phyloP scores from a whole-genome alignment of 2,113 vertebrate species.

The Hippocampus abdominalis region DNA sequence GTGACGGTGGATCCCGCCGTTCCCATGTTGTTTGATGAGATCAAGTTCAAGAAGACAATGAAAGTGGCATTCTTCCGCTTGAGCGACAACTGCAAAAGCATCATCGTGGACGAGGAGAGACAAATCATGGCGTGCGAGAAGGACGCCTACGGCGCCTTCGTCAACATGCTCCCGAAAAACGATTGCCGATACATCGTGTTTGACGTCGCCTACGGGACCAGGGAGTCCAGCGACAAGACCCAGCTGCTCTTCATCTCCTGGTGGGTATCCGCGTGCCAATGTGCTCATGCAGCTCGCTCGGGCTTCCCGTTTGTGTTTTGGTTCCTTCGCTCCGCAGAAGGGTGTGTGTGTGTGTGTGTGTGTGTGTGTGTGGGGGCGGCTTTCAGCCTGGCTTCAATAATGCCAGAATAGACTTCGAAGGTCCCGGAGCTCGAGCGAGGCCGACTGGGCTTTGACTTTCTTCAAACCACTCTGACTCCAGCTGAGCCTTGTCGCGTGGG shows the following conservation, averaged over 20 bases:
- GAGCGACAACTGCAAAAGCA: background rate
- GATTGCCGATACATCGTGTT: background rate
- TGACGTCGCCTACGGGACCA: background rate
- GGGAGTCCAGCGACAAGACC: background rate
- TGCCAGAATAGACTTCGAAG: too few species aligned
- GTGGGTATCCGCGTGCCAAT: background rate
- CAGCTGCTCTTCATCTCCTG: background rate
- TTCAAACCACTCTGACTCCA: too few species aligned
- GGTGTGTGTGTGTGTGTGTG: too few species aligned
- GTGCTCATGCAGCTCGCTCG: too few species aligned
- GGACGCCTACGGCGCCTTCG: background rate
- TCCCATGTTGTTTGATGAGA: fast-evolving
- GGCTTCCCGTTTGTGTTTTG: too few species aligned
- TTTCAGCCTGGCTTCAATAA: too few species aligned
- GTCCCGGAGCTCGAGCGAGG: too few species aligned
- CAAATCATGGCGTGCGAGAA: background rate
- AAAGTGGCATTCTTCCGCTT: background rate
- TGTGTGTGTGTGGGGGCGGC: too few species aligned
- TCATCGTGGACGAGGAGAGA: background rate
- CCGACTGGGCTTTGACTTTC: too few species aligned
- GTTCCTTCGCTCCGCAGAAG: too few species aligned
- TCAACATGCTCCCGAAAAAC: background rate
- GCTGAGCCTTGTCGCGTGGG: too few species aligned
- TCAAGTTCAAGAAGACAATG: background rate
- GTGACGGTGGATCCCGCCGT: background rate